Percentiles rank a stretch among this genome's conserved stretches.
Conservation (phyloP, 2,113 vertebrate genomes). For the Tetrax tetrax region DNA sequence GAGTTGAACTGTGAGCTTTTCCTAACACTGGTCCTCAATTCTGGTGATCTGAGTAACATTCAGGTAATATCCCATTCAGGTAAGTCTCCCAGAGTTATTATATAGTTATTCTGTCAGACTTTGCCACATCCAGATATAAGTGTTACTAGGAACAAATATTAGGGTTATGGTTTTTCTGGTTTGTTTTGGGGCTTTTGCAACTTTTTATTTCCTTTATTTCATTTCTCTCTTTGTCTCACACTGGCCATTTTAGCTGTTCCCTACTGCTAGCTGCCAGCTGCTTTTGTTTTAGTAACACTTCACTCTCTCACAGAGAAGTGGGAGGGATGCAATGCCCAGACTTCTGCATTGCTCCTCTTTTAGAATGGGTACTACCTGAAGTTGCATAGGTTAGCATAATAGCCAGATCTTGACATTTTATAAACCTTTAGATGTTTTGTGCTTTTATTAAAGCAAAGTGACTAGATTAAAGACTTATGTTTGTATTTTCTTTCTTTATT, state of each 20-base stretch:
- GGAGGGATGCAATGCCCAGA: not conserved
- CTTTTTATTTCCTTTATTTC: not conserved
- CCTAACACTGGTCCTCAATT: not conserved
- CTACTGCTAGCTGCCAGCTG: not conserved
- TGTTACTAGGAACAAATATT: not conserved
- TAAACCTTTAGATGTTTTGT: not conserved
- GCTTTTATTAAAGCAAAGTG: not conserved
- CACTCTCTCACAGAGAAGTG: not conserved
- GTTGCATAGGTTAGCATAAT: not conserved
- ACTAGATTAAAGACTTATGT: not conserved
- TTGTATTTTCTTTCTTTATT: not conserved
- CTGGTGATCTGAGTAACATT: not conserved
- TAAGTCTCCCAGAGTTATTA: not conserved
- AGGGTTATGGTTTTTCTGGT: not conserved
- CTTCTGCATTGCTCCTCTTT: not conserved
- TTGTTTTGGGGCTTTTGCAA: not conserved
- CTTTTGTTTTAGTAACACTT: not conserved
- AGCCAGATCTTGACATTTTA: not conserved
- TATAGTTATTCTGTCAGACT: not conserved
- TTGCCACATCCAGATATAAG: not conserved
- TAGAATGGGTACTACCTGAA: not conserved
- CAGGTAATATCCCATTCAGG: not conserved
- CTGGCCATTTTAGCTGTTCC: not conserved
- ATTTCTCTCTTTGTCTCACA: not conserved
- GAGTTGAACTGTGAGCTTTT: not conserved